These are phyloP conservation scores for Tricholaema leucomelas DNA, from an alignment of 2,113 vertebrate species.

Conservation along the genomic window DNA sequence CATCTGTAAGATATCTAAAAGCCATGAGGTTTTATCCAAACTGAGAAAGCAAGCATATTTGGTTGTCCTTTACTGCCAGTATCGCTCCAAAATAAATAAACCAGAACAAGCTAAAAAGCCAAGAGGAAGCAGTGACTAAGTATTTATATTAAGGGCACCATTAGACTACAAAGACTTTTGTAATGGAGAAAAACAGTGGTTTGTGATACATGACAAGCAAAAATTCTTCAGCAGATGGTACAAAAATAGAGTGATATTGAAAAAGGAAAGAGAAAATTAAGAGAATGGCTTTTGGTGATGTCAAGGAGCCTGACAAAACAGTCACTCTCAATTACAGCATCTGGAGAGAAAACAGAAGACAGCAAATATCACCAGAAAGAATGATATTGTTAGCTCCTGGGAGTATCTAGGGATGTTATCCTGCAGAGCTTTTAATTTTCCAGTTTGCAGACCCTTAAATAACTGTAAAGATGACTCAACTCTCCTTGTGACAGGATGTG, in stretches of 20 bases:
- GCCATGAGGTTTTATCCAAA: slow-evolving; percentile 18
- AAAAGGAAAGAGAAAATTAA: slow-evolving; percentile 19
- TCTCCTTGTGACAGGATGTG: background rate
- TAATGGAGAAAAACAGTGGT: slow-evolving; percentile 34
- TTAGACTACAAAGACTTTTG: background rate
- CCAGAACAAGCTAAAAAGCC: slow-evolving; percentile 22
- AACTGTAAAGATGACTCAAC: background rate
- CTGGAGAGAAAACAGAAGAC: background rate
- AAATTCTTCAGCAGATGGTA: slow-evolving; percentile 36
- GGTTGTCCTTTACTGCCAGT: slow-evolving; percentile 32
- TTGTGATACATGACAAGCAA: slow-evolving; percentile 39
- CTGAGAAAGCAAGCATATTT: slow-evolving; percentile 27
- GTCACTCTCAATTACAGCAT: background rate
- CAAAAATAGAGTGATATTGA: background rate
- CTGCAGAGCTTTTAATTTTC: background rate
- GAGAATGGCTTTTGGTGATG: slow-evolving; percentile 12
- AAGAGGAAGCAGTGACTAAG: slow-evolving; percentile 37
- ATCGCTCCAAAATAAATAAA: slow-evolving; percentile 51
- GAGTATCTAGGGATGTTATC: background rate
- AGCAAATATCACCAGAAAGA: background rate
- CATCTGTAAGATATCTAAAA: slow-evolving; percentile 53
- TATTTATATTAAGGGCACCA: slow-evolving; percentile 42
- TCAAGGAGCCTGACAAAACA: slow-evolving; percentile 50
- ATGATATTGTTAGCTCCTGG: background rate
- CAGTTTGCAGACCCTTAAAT: background rate